phyloP scores from a whole-genome alignment of 2,888 invertebrate genomes.

The Drosophila picticornis region DNA sequence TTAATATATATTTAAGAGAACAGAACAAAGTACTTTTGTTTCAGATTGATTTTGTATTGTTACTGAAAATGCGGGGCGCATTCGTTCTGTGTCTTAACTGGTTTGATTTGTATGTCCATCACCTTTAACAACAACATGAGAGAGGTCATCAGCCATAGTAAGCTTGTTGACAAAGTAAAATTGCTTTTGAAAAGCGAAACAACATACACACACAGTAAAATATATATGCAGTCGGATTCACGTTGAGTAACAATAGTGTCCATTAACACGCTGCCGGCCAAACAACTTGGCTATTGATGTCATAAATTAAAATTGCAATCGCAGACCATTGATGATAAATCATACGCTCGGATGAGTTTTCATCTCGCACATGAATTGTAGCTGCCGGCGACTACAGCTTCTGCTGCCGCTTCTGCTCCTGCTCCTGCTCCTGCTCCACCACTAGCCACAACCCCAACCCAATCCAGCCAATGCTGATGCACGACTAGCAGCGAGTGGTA shows the following conservation, averaged over 20 bases:
- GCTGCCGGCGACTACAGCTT: conserved; percentile 57
- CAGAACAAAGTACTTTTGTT: not conserved
- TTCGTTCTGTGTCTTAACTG: not conserved
- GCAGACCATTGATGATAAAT: conserved; percentile 74
- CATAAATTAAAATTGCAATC: conserved; percentile 75
- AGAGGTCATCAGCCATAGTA: conserved; percentile 14
- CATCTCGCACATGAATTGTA: conserved; percentile 73
- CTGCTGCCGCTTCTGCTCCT: conserved; percentile 7
- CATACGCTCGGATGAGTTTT: conserved; percentile 72
- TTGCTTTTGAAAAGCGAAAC: conserved; percentile 28
- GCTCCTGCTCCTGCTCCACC: not conserved
- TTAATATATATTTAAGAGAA: not conserved
- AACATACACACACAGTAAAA: conserved; percentile 19
- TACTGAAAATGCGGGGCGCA: not conserved
- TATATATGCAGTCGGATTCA: conserved; percentile 26
- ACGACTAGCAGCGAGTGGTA: conserved; percentile 26
- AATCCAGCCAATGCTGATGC: conserved; percentile 36
- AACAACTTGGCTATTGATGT: conserved; percentile 69
- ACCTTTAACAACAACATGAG: conserved; percentile 11
- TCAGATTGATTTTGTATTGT: not conserved
- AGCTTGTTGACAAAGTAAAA: conserved; percentile 50
- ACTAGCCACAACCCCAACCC: not conserved
- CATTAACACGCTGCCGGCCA: conserved; percentile 68
- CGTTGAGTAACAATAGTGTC: conserved; percentile 68
- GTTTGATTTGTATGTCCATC: conserved; percentile 7